Evolutionary conservation across 92 coral and sea anemone genomes (phyloP), one percentile per base, ranked within the genome.

Genomic region (Palythoa grandiflora): DNA sequence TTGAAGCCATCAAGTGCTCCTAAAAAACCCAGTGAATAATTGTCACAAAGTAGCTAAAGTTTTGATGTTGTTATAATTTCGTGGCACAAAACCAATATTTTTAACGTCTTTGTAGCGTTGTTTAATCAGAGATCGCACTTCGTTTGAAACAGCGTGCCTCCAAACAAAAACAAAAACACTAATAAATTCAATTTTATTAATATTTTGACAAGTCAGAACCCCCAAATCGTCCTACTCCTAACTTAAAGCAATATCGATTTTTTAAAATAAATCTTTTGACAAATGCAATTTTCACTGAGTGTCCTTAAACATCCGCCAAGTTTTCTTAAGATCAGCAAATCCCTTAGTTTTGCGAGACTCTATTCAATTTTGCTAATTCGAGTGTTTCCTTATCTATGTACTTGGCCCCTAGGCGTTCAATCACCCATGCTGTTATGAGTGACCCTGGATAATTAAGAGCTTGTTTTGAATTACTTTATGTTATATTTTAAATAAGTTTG

Each of bases 401-500:
- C 47, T 12, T 4, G 52, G 75, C 86, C 86, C 86, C 86, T 81
- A 81, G 86, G 86, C 86, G 75, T 50, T 81, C 86, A 19, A n/a
- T 35, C 63, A 65, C 86, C 86, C 86, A 81, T 81, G 86, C 54
- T 81, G 86, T 81, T 66, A 81, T 19, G 71, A 90, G 93, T 87
- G 94, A 89, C 93, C 89, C 89, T 75, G 71, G 39, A 90, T 93
- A 94, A 92, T 94, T 92, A 94, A 84, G 93, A 83, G 65, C 86
- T 88, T 84, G 92, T 94, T 94, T 92, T 74, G 87, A 87, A 91
- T 93, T 93, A 85, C 92, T 88, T 87, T 87, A 83, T 89, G 89
- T 87, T 88, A 48, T 87, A 90, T 78, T 83, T 91, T 91, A 91
- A 92, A 93, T 89, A 91, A 84, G 85, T 91, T 75, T 80, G 75